These are phyloP conservation scores for Lipophrys pholis DNA, from an alignment of 2,113 vertebrate genomes.

Conservation along the genomic window DNA sequence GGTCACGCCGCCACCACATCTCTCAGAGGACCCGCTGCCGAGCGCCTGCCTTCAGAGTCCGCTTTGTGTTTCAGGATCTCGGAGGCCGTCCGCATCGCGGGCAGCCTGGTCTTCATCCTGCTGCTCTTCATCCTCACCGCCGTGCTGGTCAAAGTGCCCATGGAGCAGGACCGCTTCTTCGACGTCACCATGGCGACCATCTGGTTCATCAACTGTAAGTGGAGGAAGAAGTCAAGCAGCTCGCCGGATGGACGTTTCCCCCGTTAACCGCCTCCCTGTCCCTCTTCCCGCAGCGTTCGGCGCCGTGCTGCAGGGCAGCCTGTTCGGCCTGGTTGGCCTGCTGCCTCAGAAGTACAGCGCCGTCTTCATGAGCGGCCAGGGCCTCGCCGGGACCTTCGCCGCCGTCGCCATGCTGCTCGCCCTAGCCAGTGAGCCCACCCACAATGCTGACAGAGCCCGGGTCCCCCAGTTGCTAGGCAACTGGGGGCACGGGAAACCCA, in stretches of 20 bases:
- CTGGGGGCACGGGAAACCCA: slow-evolving; percentile 14
- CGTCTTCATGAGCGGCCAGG: slow-evolving; percentile 90
- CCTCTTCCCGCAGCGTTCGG: slow-evolving; percentile 80
- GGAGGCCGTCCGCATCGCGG: slow-evolving; percentile 83
- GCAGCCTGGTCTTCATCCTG: slow-evolving; percentile 86
- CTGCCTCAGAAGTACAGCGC: slow-evolving; percentile 88
- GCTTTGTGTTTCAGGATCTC: slow-evolving; percentile 80
- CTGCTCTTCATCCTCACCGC: slow-evolving; percentile 88
- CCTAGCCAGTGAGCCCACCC: slow-evolving; percentile 86
- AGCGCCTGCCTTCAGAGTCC: too few species aligned
- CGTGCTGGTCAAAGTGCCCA: slow-evolving; percentile 84
- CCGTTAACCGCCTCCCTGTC: too few species aligned
- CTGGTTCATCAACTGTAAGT: slow-evolving; percentile 94
- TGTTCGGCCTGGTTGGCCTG: slow-evolving; percentile 88
- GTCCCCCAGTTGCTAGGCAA: slow-evolving; percentile 56
- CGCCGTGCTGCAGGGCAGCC: slow-evolving; percentile 88
- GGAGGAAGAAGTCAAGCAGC: too few species aligned
- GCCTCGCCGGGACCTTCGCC: slow-evolving; percentile 89
- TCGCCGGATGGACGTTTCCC: too few species aligned
- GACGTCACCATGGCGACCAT: slow-evolving; percentile 89
- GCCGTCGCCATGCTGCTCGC: slow-evolving; percentile 88
- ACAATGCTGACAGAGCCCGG: slow-evolving; percentile 11
- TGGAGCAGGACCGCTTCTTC: slow-evolving; percentile 85
- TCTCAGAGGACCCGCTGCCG: too few species aligned
- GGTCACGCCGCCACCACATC: slow-evolving; percentile 17